These are phyloP conservation scores for Rhabdomys dilectus DNA, from an alignment of 2,113 vertebrate genomes.

Conservation along the genomic window DNA sequence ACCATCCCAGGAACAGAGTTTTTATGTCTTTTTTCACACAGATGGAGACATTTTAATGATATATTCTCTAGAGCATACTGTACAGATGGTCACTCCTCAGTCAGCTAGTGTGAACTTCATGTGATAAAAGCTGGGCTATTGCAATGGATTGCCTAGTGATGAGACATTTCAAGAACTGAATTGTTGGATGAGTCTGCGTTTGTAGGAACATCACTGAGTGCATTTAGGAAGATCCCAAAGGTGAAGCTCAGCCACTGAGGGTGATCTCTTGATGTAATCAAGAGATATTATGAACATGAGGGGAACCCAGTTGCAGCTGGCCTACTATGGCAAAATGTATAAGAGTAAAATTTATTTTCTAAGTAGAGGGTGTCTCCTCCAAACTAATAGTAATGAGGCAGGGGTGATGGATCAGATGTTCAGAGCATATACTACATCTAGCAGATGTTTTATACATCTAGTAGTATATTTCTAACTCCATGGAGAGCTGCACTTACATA, in stretches of 20 bases:
- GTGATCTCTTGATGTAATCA: neutral
- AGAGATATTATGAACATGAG: neutral
- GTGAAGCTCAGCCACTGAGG: neutral
- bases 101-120: neutral
- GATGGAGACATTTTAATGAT: neutral
- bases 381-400: neutral
- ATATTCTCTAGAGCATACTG: neutral
- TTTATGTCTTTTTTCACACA: neutral
- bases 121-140: neutral
- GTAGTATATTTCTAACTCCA: too few species aligned
- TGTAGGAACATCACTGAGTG: neutral
- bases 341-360: neutral
- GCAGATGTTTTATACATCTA: too few species aligned
- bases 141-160: neutral
- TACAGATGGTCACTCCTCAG: neutral
- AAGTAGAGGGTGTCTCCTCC: neutral
- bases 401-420: neutral
- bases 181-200: neutral
- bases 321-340: neutral
- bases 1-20: neutral
- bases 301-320: too few species aligned
- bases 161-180: neutral
- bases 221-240: neutral
- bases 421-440: neutral
- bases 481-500: neutral